Conservation (phyloP, 2,797 vertebrate species). For the Decapterus maruadsi region DNA sequence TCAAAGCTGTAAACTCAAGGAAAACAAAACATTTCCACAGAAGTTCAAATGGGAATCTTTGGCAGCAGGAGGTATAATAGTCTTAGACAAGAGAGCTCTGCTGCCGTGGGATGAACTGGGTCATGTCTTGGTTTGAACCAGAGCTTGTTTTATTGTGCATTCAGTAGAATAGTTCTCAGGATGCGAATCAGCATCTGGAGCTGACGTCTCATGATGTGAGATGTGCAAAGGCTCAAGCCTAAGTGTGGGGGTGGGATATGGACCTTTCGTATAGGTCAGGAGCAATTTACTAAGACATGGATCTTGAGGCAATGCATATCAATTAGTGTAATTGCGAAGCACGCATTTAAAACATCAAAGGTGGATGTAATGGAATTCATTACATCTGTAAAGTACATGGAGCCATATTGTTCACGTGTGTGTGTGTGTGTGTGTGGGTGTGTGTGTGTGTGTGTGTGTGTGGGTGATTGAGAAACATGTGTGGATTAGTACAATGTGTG, state of each 20-base stretch:
- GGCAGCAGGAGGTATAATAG: constrained; percentile 40
- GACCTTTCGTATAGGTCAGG: constrained; percentile 18
- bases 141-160: constrained; percentile 63
- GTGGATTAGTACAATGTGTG: constrained; percentile 25
- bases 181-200: constrained; percentile 27
- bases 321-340: constrained; percentile 18
- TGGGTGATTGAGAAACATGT: constrained; percentile 4
- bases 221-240: constrained; percentile 7
- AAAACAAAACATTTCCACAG: constrained; percentile 37
- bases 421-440: not conserved
- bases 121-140: constrained; percentile 55
- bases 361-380: constrained; percentile 35
- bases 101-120: constrained; percentile 48
- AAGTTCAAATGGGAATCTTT: constrained; percentile 39
- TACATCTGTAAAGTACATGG: constrained; percentile 26
- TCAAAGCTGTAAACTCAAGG: not conserved
- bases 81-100: constrained; percentile 46
- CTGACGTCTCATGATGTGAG: constrained; percentile 44
- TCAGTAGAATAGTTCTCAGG: constrained; percentile 41
- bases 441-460: constrained; percentile 1
- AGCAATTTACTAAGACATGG: constrained; percentile 3
- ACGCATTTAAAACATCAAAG: constrained; percentile 29
- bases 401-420: constrained; percentile 5
- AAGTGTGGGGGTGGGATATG: not conserved
- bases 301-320: constrained; percentile 16